Conservation (phyloP, 2,797 vertebrate genomes). For the Parambassis ranga region DNA sequence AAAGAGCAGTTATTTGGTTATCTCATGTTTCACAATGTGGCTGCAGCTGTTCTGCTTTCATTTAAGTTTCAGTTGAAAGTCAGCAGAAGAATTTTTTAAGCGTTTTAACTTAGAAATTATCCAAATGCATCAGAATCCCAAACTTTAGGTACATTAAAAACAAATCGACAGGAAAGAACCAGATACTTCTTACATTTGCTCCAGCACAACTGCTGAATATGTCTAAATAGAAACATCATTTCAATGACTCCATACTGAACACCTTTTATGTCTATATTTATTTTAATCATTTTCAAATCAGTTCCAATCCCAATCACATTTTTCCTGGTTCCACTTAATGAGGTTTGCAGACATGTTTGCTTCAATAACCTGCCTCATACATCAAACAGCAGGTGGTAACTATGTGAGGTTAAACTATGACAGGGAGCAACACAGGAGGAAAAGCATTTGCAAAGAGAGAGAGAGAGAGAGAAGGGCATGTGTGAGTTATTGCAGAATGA, state of each 20-base stretch:
- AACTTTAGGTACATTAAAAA: too few relatives aligned
- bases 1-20: constrained; percentile 20
- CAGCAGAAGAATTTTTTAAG: not conserved
- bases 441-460: not conserved
- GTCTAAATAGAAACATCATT: too few relatives aligned
- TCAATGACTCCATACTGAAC: too few relatives aligned
- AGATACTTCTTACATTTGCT: not conserved
- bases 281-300: too few relatives aligned
- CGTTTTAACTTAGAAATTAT: not conserved
- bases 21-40: constrained; percentile 25
- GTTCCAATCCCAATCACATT: not conserved
- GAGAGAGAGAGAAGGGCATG: too few relatives aligned
- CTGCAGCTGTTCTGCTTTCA: constrained; percentile 32
- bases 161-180: too few relatives aligned
- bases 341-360: constrained; percentile 42
- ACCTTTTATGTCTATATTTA: too few relatives aligned
- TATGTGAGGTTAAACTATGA: constrained; percentile 9
- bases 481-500: not conserved
- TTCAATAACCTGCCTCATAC: constrained; percentile 41
- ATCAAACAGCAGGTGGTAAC: constrained; percentile 46
- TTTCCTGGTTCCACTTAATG: constrained; percentile 7
- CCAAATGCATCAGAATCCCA: constrained; percentile 9
- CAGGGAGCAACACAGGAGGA: not conserved
- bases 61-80: constrained; percentile 18
- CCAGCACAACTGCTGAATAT: too few relatives aligned